A percentile compares a stretch with the other conserved stretches of the same genome.
Conservation (phyloP, 2,113 vertebrate genomes). For the Epinephelus fuscoguttatus region DNA sequence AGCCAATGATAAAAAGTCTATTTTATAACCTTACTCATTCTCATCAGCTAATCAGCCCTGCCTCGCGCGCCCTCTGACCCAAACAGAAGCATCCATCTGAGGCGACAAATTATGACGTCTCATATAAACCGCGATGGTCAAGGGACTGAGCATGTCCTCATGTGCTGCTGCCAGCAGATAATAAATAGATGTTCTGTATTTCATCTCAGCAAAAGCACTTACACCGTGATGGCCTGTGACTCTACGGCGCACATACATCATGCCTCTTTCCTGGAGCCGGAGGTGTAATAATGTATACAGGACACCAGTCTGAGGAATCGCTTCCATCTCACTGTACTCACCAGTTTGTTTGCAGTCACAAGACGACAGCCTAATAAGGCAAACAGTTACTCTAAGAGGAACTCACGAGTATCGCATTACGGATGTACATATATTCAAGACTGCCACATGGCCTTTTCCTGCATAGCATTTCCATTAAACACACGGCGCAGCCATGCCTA, state of each 20-base stretch:
- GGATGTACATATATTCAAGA: constrained; percentile 77
- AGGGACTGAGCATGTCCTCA: constrained; percentile 47
- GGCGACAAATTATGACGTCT: constrained; percentile 55
- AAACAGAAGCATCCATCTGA: constrained; percentile 46
- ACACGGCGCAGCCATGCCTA: constrained; percentile 67
- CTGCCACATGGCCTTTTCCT: constrained; percentile 78
- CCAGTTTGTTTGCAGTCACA: constrained; percentile 76
- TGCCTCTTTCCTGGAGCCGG: constrained; percentile 39
- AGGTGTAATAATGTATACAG: constrained; percentile 52
- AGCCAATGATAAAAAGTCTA: constrained; percentile 38
- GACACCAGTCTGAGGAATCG: constrained; percentile 52
- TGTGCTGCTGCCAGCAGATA: constrained; percentile 61
- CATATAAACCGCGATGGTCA: constrained; percentile 53
- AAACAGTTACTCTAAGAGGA: constrained; percentile 71
- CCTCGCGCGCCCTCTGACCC: constrained; percentile 35
- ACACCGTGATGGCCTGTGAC: constrained; percentile 42
- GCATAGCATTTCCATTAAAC: constrained; percentile 79
- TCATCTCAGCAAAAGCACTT: constrained; percentile 62
- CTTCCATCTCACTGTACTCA: constrained; percentile 47
- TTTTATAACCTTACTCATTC: constrained; percentile 45
- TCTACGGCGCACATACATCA: constrained; percentile 46
- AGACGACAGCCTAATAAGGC: constrained; percentile 79
- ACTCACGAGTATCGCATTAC: constrained; percentile 82
- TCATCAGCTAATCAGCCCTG: constrained; percentile 58
- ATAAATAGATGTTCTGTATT: constrained; percentile 61